A percentile compares a stretch with the other conserved stretches of the same genome.
phyloP scores from a whole-genome alignment of 2,888 invertebrate genomes.

The Erebia aethiops region DNA sequence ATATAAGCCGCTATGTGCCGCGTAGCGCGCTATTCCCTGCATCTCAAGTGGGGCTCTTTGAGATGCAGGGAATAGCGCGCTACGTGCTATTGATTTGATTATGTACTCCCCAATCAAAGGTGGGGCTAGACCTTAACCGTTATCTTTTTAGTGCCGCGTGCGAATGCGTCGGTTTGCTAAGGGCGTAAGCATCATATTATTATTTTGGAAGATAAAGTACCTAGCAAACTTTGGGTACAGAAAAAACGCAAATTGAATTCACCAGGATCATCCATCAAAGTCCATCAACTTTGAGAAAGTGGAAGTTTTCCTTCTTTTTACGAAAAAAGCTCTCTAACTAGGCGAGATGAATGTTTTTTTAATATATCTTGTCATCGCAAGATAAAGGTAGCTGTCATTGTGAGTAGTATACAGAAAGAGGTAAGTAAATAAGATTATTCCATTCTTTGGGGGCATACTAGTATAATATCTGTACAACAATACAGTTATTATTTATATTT shows the following conservation, averaged over 20 bases:
- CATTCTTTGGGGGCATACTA: neutral
- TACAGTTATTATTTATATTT: no score
- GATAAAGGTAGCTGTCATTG: conserved; percentile 4
- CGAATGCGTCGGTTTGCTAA: no score
- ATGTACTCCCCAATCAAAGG: no score
- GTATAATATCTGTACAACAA: no score
- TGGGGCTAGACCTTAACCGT: no score
- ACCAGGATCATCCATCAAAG: conserved; percentile 69
- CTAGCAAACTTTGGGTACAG: conserved; percentile 36
- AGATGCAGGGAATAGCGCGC: no score
- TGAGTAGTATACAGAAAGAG: neutral
- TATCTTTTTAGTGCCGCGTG: no score
- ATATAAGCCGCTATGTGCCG: no score
- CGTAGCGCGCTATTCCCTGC: no score
- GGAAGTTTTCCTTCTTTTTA: conserved; percentile 53
- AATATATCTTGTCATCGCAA: conserved; percentile 48
- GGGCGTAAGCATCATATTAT: no score
- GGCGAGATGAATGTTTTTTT: conserved; percentile 51
- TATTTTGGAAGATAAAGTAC: conserved; percentile 26
- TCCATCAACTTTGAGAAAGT: conserved; percentile 48
- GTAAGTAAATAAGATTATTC: neutral
- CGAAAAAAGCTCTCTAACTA: conserved; percentile 49
- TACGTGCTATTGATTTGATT: no score
- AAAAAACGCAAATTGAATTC: conserved; percentile 60
- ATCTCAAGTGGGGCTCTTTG: no score